Conservation (phyloP, 2,797 vertebrate genomes). For the Lophotriccus pileatus region DNA sequence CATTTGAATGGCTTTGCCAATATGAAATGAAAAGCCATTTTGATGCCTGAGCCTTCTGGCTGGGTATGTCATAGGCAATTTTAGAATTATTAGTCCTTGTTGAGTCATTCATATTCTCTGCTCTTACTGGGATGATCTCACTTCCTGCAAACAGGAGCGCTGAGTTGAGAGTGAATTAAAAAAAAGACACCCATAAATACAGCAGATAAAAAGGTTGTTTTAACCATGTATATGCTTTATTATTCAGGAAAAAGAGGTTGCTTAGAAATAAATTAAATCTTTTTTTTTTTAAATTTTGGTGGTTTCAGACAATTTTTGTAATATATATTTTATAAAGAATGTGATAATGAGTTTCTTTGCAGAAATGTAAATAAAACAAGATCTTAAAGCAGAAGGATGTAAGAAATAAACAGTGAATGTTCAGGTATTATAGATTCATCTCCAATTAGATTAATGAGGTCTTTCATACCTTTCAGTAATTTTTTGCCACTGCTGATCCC, state of each 20-base stretch:
- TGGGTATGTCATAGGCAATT: constrained; percentile 77
- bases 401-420: neutral
- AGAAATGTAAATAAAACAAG: neutral
- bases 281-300: neutral
- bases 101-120: constrained; percentile 83
- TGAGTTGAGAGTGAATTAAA: neutral
- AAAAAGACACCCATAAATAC: neutral
- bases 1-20: constrained; percentile 75
- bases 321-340: neutral
- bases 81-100: constrained; percentile 81
- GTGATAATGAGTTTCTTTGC: neutral
- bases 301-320: neutral
- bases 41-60: constrained; percentile 69
- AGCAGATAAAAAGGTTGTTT: neutral
- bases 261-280: neutral
- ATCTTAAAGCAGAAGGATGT: neutral
- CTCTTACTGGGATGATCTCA: constrained; percentile 80
- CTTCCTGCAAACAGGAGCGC: constrained; percentile 73
- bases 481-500: neutral
- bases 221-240: neutral
- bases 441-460: neutral
- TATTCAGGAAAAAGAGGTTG: neutral
- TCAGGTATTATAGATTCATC: neutral
- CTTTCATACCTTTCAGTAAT: neutral
- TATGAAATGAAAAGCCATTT: constrained; percentile 71